Conservation (phyloP, 2,113 vertebrate genomes). For the Galbula dea region DNA sequence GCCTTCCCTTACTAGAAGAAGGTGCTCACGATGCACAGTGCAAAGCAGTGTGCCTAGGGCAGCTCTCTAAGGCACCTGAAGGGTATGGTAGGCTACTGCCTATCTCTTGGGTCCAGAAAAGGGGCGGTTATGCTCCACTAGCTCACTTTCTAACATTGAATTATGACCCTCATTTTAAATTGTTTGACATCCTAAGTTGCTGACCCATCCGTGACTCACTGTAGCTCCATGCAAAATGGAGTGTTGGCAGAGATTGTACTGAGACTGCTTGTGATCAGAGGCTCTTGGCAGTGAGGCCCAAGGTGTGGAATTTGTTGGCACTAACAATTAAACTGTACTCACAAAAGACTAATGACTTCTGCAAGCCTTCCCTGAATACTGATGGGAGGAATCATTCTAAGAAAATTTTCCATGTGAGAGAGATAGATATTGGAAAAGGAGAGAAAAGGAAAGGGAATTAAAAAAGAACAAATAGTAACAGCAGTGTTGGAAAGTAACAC, state of each 20-base stretch:
- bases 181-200: not conserved
- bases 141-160: not conserved
- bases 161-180: not conserved
- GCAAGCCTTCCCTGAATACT: not conserved
- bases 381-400: not conserved
- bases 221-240: not conserved
- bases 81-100: not conserved
- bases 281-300: not conserved
- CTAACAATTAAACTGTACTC: not conserved
- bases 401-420: not conserved
- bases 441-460: not conserved
- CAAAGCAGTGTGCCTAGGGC: not conserved
- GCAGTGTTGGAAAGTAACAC: not conserved
- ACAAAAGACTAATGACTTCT: not conserved
- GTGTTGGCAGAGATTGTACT: not conserved
- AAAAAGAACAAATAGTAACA: not conserved
- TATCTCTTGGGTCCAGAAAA: not conserved
- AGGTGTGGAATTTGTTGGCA: not conserved
- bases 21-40: accelerated
- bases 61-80: not conserved
- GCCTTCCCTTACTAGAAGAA: not conserved
- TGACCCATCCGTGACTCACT: not conserved
- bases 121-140: not conserved
- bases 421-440: not conserved
- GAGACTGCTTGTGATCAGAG: not conserved